A percentile compares a stretch with the other conserved stretches of the same genome.
Conservation (phyloP, 1,140 invertebrate species). For the Tribolium madens region DNA sequence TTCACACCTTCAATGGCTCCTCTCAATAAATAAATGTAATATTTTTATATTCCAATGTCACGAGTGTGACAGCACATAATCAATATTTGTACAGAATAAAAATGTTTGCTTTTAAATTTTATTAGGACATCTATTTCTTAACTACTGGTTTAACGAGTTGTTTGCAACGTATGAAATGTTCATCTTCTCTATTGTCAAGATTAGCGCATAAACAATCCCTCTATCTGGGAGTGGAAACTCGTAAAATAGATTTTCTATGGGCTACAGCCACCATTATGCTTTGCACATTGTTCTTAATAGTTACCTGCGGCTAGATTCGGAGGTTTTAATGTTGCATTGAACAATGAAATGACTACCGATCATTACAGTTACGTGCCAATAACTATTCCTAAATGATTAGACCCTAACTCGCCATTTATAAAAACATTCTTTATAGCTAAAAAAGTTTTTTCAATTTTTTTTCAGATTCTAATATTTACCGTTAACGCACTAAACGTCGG, state of each 20-base stretch:
- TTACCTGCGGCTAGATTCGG: slow-evolving; percentile 33
- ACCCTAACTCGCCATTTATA: no score
- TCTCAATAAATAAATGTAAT: slow-evolving; percentile 40
- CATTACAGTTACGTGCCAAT: slow-evolving; percentile 28
- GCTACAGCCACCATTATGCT: slow-evolving; percentile 40
- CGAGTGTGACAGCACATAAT: slow-evolving; percentile 39
- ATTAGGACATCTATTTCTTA: slow-evolving; percentile 46
- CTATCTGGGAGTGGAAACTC: slow-evolving; percentile 47
- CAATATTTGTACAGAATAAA: slow-evolving; percentile 46
- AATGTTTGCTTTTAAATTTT: slow-evolving; percentile 45
- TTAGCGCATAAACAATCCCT: slow-evolving; percentile 28
- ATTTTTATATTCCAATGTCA: slow-evolving; percentile 47
- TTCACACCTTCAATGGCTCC: slow-evolving; percentile 25
- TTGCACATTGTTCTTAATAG: slow-evolving; percentile 46
- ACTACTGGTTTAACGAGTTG: slow-evolving; percentile 45
- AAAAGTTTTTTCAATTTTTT: no score
- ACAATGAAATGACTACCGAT: slow-evolving; percentile 37
- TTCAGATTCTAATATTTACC: no score
- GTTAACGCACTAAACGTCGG: no score
- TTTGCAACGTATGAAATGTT: slow-evolving; percentile 42
- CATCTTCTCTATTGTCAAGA: slow-evolving; percentile 40
- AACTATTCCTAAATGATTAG: slow-evolving; percentile 8
- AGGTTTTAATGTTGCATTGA: slow-evolving; percentile 31
- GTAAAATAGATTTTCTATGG: slow-evolving; percentile 48
- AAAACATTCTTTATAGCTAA: neutral